Conservation (phyloP, 1,140 invertebrate species). For the Drosophila ohnishii region DNA sequence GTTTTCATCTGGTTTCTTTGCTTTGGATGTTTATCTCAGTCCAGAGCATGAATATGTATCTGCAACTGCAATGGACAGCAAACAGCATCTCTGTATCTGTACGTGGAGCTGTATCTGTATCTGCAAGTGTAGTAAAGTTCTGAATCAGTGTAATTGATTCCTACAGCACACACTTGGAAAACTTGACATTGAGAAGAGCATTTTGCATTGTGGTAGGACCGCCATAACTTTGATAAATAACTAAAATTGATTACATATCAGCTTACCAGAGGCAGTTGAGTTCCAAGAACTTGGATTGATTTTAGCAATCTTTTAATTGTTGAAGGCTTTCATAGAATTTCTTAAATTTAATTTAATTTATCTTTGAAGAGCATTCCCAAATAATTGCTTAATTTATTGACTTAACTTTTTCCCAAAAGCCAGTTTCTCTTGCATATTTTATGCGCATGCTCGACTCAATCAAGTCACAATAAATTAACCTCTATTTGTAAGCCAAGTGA, state of each 20-base stretch:
- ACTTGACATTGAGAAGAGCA: slow-evolving; percentile 64
- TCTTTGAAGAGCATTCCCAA: neutral
- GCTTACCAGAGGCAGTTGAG: no score
- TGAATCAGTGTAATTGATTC: slow-evolving; percentile 61
- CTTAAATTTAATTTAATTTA: no score
- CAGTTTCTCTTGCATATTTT: slow-evolving; percentile 64
- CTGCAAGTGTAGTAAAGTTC: slow-evolving; percentile 30
- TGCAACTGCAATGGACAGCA: neutral
- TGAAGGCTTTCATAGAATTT: no score
- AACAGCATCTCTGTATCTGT: slow-evolving; percentile 4
- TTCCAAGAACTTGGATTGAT: neutral
- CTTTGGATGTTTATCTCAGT: slow-evolving; percentile 59
- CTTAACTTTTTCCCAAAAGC: slow-evolving; percentile 28
- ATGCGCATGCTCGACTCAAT: slow-evolving; percentile 64
- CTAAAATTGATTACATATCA: neutral
- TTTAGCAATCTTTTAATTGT: no score
- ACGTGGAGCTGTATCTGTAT: neutral
- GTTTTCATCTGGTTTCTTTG: slow-evolving; percentile 51
- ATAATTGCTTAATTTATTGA: slow-evolving; percentile 41
- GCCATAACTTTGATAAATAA: slow-evolving; percentile 2
- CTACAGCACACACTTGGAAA: slow-evolving; percentile 49
- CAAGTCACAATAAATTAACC: slow-evolving; percentile 76
- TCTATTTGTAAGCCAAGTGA: slow-evolving; percentile 79
- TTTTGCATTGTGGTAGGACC: slow-evolving; percentile 63
- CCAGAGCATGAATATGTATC: slow-evolving; percentile 33